Evolutionary conservation across 2,113 vertebrate species (phyloP).

Genomic region (Okapia johnstoni): DNA sequence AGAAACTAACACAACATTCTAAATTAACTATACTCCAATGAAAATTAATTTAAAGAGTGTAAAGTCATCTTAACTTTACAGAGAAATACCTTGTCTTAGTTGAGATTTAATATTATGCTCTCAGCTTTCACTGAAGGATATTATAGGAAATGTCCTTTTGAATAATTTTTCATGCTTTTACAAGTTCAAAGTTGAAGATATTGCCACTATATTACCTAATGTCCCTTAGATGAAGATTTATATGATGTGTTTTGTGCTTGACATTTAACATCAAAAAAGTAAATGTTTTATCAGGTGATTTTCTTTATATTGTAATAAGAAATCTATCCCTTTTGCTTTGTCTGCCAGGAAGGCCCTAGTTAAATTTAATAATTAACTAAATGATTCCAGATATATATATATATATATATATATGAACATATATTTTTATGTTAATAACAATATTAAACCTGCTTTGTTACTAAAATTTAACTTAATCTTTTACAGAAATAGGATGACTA

Average conservation of each 20-base stretch:
- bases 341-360: neutral
- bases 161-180: neutral
- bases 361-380: neutral
- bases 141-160: neutral
- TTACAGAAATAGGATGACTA: neutral
- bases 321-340: neutral
- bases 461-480: neutral
- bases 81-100: neutral
- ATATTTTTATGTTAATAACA: neutral
- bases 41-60: neutral
- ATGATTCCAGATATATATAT: neutral
- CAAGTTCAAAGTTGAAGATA: slow-evolving; percentile 25
- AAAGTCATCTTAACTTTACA: neutral
- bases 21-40: neutral
- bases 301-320: neutral
- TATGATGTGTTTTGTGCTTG: neutral
- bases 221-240: neutral
- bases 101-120: neutral
- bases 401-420: neutral
- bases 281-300: neutral
- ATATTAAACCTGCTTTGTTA: neutral
- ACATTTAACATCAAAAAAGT: neutral
- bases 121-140: neutral
- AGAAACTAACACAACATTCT: neutral
- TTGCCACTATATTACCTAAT: neutral